A percentile compares a stretch with the other conserved stretches of the same genome.
Conservation (phyloP, 2,797 vertebrate species). For the Buceros bicornis region DNA sequence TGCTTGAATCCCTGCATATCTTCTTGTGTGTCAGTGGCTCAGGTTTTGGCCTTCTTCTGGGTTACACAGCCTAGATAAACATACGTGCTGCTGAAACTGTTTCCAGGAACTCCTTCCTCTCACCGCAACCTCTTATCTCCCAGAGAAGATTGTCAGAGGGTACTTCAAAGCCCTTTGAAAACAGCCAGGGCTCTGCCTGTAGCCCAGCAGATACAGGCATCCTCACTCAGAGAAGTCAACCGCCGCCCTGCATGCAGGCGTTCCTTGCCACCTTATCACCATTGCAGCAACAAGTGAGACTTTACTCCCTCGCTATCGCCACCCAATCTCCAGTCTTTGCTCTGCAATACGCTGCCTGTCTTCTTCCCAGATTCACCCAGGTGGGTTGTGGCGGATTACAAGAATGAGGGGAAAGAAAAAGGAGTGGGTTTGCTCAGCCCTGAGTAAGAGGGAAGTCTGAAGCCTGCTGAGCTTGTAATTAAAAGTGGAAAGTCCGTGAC, state of each 20-base stretch:
- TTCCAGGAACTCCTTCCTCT: slow-evolving; percentile 66
- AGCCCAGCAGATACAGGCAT: neutral
- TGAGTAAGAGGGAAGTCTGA: neutral
- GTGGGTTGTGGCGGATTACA: neutral
- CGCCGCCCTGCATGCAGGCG: accelerated
- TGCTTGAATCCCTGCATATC: neutral
- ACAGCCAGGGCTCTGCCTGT: slow-evolving; percentile 59
- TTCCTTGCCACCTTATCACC: neutral
- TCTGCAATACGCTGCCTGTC: accelerated
- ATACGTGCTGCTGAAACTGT: slow-evolving; percentile 20
- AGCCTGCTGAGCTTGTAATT: slow-evolving; percentile 51
- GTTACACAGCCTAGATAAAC: slow-evolving; percentile 57
- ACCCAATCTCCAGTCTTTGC: neutral
- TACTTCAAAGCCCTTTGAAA: slow-evolving; percentile 77
- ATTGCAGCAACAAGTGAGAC: neutral
- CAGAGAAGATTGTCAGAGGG: slow-evolving; percentile 44
- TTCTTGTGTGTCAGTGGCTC: neutral
- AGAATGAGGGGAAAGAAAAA: neutral
- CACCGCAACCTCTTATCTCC: slow-evolving; percentile 65
- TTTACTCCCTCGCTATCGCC: neutral
- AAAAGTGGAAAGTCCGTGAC: slow-evolving; percentile 36
- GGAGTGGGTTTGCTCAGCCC: neutral
- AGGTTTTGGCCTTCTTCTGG: slow-evolving; percentile 37
- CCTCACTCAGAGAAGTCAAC: neutral
- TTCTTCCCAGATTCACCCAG: neutral